phyloP scores from a whole-genome alignment of 2,113 vertebrate species.

The Anser cygnoides region DNA sequence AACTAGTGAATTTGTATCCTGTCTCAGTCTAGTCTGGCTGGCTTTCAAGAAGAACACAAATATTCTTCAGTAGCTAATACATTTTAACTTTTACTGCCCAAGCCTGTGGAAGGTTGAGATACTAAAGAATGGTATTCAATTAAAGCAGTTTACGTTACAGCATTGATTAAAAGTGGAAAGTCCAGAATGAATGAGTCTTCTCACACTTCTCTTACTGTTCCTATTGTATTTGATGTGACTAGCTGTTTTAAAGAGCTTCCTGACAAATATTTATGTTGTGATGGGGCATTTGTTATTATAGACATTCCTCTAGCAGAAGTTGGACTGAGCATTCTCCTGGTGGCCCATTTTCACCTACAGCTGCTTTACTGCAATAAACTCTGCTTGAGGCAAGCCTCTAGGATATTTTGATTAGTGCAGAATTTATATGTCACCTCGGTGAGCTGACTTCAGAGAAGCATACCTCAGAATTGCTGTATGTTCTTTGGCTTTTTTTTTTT shows the following conservation, averaged over 20 bases:
- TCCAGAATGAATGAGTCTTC: not conserved
- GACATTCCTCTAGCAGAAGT: slow-evolving; percentile 16
- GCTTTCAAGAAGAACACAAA: not conserved
- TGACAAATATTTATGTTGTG: slow-evolving; percentile 50
- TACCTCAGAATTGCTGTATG: not conserved
- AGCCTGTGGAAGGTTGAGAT: not conserved
- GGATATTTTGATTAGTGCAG: not conserved
- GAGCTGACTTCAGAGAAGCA: not conserved
- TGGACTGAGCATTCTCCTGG: not conserved
- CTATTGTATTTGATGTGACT: not conserved
- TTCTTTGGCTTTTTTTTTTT: slow-evolving; percentile 14
- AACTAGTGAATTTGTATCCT: not conserved
- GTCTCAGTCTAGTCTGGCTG: not conserved
- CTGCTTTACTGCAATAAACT: not conserved
- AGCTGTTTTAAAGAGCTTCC: slow-evolving; percentile 19
- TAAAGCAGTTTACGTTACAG: not conserved
- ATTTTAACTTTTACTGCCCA: not conserved
- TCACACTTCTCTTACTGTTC: not conserved
- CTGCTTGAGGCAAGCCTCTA: not conserved
- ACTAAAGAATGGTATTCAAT: not conserved
- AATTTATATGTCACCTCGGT: not conserved
- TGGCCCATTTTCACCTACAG: slow-evolving; percentile 29
- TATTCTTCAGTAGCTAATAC: not conserved
- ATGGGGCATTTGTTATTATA: slow-evolving; percentile 16
- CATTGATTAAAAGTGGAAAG: not conserved